Conservation (phyloP, 2,888 invertebrate genomes). For the Rhingia campestris region DNA sequence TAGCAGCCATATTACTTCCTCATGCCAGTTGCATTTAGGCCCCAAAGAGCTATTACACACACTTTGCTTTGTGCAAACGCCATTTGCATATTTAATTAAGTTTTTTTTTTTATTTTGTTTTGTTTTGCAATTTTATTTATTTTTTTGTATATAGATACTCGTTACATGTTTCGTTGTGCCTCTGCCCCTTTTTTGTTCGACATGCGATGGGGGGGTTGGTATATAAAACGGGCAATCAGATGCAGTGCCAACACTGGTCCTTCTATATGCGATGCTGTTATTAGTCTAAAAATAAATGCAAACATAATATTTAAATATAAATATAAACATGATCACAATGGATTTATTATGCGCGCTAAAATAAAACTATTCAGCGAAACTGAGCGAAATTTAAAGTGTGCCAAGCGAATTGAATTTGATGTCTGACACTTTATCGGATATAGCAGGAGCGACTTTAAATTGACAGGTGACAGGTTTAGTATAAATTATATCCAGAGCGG, state of each 20-base stretch:
- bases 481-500: not conserved
- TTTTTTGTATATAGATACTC: conserved; percentile 9
- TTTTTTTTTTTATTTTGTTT: conserved; percentile 20
- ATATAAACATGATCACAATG: conserved; percentile 19
- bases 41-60: conserved; percentile 72
- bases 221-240: conserved; percentile 57
- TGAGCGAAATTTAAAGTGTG: conserved; percentile 29
- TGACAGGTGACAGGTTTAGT: conserved; percentile 34
- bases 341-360: not conserved
- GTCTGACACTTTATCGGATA: conserved; percentile 7
- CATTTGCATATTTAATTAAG: conserved; percentile 73
- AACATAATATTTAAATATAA: not conserved
- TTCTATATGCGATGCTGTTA: conserved; percentile 33
- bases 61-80: conserved; percentile 73
- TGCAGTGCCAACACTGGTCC: conserved; percentile 42
- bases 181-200: conserved; percentile 22
- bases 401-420: conserved; percentile 29
- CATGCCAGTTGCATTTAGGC: conserved; percentile 73
- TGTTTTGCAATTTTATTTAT: conserved; percentile 21
- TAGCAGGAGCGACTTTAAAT: conserved; percentile 1
- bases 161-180: conserved; percentile 9
- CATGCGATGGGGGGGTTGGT: conserved; percentile 34
- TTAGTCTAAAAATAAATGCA: conserved; percentile 40
- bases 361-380: not conserved
- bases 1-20: conserved; percentile 73